A percentile compares a stretch with the other conserved stretches of the same genome.
Evolutionary conservation across 2,113 vertebrate genomes (phyloP).

Genomic region (Ammospiza caudacuta): DNA sequence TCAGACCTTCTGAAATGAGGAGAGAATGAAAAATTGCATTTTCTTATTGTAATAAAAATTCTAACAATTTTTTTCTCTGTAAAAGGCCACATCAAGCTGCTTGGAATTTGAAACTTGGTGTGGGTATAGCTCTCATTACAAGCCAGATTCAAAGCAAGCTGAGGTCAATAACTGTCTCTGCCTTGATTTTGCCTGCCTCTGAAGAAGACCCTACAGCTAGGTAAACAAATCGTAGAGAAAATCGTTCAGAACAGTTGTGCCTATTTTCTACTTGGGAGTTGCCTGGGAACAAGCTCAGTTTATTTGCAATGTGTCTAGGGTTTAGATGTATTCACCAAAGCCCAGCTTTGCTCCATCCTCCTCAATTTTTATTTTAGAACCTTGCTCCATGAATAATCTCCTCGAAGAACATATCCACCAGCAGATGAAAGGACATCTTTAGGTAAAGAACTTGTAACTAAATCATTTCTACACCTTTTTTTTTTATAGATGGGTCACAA

Average conservation of each 20-base stretch:
- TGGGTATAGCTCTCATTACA: neutral
- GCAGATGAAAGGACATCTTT: slow-evolving; percentile 53
- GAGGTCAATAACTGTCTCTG: neutral
- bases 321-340: slow-evolving; percentile 63
- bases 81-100: slow-evolving; percentile 37
- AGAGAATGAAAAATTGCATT: slow-evolving; percentile 48
- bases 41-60: slow-evolving; percentile 47
- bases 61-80: neutral
- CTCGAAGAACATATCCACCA: slow-evolving; percentile 39
- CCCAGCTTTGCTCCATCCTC: slow-evolving; percentile 64
- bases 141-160: slow-evolving; percentile 3
- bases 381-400: slow-evolving; percentile 65
- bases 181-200: neutral
- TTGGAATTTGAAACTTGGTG: slow-evolving; percentile 9
- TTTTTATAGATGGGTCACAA: slow-evolving; percentile 14
- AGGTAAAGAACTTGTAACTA: slow-evolving; percentile 44
- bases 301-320: slow-evolving; percentile 57
- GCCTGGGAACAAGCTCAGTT: slow-evolving; percentile 63
- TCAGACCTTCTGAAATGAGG: slow-evolving; percentile 19
- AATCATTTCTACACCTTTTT: neutral
- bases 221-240: slow-evolving; percentile 23
- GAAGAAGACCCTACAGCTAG: slow-evolving; percentile 40
- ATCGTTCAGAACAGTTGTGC: neutral
- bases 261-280: slow-evolving; percentile 67
- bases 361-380: slow-evolving; percentile 73